These are phyloP conservation scores for Phylloscopus trochiloides DNA, from an alignment of 2,113 vertebrate species.

Conservation along the genomic window DNA sequence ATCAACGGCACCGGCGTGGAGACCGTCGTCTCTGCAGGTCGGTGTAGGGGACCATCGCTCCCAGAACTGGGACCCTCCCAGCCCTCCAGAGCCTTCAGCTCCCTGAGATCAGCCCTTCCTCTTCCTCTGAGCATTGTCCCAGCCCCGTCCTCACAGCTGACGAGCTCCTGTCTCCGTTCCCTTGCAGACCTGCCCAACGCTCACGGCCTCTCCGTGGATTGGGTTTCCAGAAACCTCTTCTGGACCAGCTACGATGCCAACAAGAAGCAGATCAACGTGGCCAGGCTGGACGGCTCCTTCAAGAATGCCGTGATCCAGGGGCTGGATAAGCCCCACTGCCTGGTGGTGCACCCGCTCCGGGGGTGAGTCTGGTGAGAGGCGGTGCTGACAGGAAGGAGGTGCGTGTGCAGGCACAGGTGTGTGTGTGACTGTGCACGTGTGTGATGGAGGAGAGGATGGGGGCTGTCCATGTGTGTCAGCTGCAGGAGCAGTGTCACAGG, in stretches of 20 bases:
- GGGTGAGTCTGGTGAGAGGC: slow-evolving; percentile 71
- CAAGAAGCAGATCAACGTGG: slow-evolving; percentile 97
- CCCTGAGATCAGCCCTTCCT: rapidly evolving
- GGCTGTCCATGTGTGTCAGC: neutral
- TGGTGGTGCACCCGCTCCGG: slow-evolving; percentile 88
- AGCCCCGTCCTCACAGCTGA: neutral
- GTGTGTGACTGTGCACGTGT: rapidly evolving
- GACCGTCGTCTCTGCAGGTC: slow-evolving; percentile 86
- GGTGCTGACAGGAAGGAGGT: rapidly evolving
- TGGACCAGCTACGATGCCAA: slow-evolving; percentile 97
- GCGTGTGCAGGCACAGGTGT: neutral
- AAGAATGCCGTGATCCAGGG: slow-evolving; percentile 96
- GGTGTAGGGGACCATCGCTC: neutral
- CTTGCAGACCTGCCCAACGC: slow-evolving; percentile 90
- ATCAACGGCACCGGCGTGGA: slow-evolving; percentile 97
- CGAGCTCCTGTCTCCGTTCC: rapidly evolving
- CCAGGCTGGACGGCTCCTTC: slow-evolving; percentile 93
- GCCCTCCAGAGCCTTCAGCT: neutral
- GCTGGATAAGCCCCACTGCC: slow-evolving; percentile 91
- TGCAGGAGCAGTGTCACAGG: neutral
- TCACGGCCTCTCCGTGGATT: slow-evolving; percentile 93
- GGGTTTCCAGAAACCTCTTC: slow-evolving; percentile 96
- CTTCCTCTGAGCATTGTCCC: neutral
- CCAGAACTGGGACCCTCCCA: rapidly evolving
- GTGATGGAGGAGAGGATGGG: neutral